A percentile compares a stretch with the other conserved stretches of the same genome.
Conservation (phyloP, 2,113 vertebrate genomes). For the Dascyllus trimaculatus region DNA sequence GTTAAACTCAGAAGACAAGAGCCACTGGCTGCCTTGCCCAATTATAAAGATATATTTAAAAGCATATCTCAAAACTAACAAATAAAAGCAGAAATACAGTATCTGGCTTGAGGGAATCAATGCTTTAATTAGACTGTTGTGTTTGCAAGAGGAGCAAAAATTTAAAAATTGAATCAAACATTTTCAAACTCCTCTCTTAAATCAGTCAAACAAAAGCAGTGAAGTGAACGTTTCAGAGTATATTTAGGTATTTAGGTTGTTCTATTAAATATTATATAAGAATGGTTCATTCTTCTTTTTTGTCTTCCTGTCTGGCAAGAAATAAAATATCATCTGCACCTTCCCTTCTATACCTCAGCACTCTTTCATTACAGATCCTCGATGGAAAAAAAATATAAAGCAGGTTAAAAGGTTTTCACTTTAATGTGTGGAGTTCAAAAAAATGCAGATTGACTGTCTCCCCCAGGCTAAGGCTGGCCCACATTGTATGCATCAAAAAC, state of each 20-base stretch:
- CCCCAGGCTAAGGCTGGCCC: constrained; percentile 24
- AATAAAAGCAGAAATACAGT: no score
- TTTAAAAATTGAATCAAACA: no score
- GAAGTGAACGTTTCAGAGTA: background rate
- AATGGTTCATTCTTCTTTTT: background rate
- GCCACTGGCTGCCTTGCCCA: no score
- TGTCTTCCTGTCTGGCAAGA: background rate
- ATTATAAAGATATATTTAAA: no score
- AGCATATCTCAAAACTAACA: no score
- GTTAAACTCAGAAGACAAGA: no score
- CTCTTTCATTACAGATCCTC: constrained; percentile 6
- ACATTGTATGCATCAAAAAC: constrained; percentile 34
- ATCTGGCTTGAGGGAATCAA: no score
- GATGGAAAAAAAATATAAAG: background rate
- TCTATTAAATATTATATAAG: background rate
- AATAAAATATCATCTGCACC: background rate
- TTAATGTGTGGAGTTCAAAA: constrained; percentile 17
- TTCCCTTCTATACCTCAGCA: background rate
- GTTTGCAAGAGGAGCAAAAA: no score
- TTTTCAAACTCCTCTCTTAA: no score
- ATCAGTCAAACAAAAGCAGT: no score
- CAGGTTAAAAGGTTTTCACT: constrained; percentile 1
- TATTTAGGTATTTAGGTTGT: background rate
- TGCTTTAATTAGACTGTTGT: no score
- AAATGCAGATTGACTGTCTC: background rate